Evolutionary conservation across 2,797 vertebrate species (phyloP).

Genomic region (Amblyopsis hoosieri): DNA sequence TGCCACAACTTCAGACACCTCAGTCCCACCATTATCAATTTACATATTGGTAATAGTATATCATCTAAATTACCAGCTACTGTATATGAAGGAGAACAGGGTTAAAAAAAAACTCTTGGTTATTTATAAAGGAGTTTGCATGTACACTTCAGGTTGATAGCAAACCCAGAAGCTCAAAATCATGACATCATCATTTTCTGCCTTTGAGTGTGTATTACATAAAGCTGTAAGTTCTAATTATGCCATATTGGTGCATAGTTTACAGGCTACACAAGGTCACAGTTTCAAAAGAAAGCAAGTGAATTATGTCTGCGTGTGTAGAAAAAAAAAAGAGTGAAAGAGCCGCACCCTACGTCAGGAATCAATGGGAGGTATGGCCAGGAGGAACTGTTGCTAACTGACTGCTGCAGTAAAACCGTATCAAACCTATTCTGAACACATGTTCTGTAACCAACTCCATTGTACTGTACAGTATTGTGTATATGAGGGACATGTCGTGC

Average conservation of each 20-base stretch:
- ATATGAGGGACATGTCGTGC: too few relatives aligned
- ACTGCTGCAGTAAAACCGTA: background rate
- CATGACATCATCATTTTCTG: conserved; percentile 4
- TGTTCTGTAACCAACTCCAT: too few relatives aligned
- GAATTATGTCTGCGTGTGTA: background rate
- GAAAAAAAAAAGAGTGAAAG: background rate
- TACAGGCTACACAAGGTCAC: too few relatives aligned
- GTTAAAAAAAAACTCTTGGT: too few relatives aligned
- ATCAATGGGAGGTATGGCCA: conserved; percentile 15
- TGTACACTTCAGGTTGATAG: background rate
- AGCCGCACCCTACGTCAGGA: conserved; percentile 40
- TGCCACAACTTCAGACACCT: too few relatives aligned
- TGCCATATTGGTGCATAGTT: conserved; percentile 37
- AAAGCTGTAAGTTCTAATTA: conserved; percentile 26
- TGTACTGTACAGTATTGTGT: too few relatives aligned
- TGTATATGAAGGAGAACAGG: too few relatives aligned
- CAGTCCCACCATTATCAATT: too few relatives aligned
- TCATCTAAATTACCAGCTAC: too few relatives aligned
- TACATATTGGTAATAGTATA: too few relatives aligned
- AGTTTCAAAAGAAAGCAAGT: background rate
- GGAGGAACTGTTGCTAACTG: background rate
- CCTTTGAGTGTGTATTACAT: conserved; percentile 48
- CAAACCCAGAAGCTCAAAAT: background rate
- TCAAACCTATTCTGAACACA: too few relatives aligned
- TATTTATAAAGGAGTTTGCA: background rate